Evolutionary conservation across 2,113 vertebrate species (phyloP).

Genomic region (Lathamus discolor): DNA sequence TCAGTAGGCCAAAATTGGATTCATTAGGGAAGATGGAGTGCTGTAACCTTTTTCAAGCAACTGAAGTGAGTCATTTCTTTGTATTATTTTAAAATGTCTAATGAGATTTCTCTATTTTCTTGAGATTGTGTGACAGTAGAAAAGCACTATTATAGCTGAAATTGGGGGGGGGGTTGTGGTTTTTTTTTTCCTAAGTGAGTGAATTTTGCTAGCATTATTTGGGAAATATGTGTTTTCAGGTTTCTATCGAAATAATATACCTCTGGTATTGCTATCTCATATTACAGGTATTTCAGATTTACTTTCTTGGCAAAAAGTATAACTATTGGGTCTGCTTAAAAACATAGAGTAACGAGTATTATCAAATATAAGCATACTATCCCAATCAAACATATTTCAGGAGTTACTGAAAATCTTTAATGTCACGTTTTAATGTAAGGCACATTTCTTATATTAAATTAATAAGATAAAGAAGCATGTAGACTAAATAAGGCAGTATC

Average conservation of each 20-base stretch:
- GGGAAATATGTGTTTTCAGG: not conserved
- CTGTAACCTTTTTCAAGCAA: not conserved
- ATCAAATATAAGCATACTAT: not conserved
- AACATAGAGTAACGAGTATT: not conserved
- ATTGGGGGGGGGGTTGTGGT: too few species aligned
- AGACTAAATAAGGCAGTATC: not conserved
- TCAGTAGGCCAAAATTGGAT: not conserved
- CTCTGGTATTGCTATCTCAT: not conserved
- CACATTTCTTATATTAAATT: not conserved
- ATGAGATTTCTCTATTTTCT: not conserved
- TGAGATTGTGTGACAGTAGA: not conserved
- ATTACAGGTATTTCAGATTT: slow-evolving; percentile 33
- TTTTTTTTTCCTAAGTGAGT: not conserved
- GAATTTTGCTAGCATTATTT: not conserved
- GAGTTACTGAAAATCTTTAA: not conserved
- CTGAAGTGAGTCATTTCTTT: not conserved
- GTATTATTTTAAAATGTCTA: not conserved
- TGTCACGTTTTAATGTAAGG: not conserved
- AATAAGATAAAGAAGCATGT: not conserved
- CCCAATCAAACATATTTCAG: not conserved
- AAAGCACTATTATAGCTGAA: not conserved
- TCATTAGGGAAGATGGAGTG: not conserved
- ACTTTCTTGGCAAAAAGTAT: not conserved
- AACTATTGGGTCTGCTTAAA: not conserved
- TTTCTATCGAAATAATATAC: slow-evolving; percentile 40